Conservation (phyloP, 2,888 invertebrate genomes). For the Scrobipalpa atriplicella region DNA sequence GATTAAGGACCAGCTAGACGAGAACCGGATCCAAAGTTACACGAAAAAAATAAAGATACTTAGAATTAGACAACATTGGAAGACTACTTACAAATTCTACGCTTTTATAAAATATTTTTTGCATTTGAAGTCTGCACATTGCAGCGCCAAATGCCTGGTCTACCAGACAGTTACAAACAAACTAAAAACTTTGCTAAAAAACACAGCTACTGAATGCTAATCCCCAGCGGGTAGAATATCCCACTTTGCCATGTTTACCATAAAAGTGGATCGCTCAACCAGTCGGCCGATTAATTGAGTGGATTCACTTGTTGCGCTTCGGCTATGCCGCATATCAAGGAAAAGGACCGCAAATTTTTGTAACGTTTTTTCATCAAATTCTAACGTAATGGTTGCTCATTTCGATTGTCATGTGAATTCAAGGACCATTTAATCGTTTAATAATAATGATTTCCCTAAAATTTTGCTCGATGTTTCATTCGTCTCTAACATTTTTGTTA, state of each 20-base stretch:
- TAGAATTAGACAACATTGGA: no score
- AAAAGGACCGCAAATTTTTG: background rate
- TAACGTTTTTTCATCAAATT: no score
- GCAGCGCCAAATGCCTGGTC: background rate
- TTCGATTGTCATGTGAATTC: no score
- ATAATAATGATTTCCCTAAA: no score
- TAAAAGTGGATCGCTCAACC: constrained; percentile 8
- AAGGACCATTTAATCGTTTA: no score
- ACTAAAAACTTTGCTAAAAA: background rate
- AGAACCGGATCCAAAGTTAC: background rate
- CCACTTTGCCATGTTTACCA: constrained; percentile 14
- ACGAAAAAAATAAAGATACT: no score
- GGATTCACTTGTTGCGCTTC: constrained; percentile 62
- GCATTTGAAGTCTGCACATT: background rate
- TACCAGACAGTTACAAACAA: background rate
- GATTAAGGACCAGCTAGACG: no score
- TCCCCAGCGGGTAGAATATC: constrained; percentile 25
- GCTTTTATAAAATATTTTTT: background rate
- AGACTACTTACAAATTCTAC: background rate
- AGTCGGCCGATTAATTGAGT: constrained; percentile 47
- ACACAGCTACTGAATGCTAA: constrained; percentile 24
- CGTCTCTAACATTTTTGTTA: no score
- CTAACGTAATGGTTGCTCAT: no score
- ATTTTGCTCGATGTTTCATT: no score
- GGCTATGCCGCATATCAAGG: constrained; percentile 38